Percentiles rank a stretch among this genome's conserved stretches.
These are phyloP conservation scores for Enoplosus armatus DNA, from an alignment of 2,797 vertebrate species.

Conservation along the genomic window DNA sequence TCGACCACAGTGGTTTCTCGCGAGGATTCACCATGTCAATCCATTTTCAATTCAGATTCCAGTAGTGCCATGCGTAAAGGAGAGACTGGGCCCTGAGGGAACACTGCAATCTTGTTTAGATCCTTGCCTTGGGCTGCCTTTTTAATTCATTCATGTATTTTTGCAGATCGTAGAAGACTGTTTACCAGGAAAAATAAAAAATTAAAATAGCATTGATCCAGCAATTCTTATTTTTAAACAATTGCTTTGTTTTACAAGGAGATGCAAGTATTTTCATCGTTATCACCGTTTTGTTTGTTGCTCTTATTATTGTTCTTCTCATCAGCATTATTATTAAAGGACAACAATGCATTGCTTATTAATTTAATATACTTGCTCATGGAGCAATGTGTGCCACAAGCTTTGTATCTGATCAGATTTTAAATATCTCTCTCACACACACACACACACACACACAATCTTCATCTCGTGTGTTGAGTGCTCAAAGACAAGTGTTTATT, in stretches of 20 bases:
- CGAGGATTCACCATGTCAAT: background rate
- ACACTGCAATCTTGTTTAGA: background rate
- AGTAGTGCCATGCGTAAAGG: background rate
- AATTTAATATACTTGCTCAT: background rate
- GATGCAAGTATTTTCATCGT: background rate
- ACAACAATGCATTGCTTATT: background rate
- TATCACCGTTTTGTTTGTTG: background rate
- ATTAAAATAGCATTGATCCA: too few relatives aligned
- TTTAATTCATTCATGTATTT: background rate
- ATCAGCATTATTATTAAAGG: background rate
- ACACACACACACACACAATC: conserved; percentile 24
- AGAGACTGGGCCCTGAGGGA: background rate
- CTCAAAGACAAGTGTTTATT: conserved; percentile 85
- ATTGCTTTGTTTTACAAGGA: background rate
- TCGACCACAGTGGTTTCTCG: background rate
- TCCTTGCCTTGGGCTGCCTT: background rate
- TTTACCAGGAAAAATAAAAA: background rate
- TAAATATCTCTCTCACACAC: conserved; percentile 14
- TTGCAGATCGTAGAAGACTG: background rate
- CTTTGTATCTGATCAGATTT: background rate
- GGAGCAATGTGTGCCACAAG: background rate
- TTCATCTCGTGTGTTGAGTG: conserved; percentile 48
- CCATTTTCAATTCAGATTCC: conserved; percentile 8
- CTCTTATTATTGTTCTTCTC: background rate
- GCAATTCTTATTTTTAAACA: background rate